Conservation (phyloP, 2,797 vertebrate genomes). For the Premnoplex brunnescens region DNA sequence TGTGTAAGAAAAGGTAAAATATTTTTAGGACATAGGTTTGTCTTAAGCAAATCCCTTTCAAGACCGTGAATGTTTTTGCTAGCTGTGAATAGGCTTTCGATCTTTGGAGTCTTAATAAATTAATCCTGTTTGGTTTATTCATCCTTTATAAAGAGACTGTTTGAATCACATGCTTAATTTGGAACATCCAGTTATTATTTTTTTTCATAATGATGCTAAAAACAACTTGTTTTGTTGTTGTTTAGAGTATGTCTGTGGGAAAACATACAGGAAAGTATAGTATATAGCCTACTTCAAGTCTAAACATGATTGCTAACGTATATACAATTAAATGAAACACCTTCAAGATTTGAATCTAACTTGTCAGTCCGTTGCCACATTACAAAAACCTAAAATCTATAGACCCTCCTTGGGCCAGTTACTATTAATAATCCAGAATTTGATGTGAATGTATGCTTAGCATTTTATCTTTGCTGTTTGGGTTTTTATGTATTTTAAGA, state of each 20-base stretch:
- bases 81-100: background rate
- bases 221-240: constrained; percentile 67
- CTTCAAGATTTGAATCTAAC: constrained; percentile 58
- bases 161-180: constrained; percentile 44
- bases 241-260: constrained; percentile 64
- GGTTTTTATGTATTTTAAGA: background rate
- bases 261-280: constrained; percentile 50
- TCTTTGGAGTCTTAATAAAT: background rate
- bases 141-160: background rate
- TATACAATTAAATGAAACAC: constrained; percentile 49
- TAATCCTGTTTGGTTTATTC: constrained; percentile 28
- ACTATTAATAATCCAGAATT: background rate
- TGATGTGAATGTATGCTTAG: background rate
- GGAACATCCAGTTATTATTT: background rate
- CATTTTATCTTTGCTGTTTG: background rate
- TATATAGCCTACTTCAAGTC: constrained; percentile 57
- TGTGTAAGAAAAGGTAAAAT: background rate
- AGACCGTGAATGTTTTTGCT: background rate
- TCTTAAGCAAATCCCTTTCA: background rate
- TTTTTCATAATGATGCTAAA: constrained; percentile 53
- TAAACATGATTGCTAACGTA: constrained; percentile 47
- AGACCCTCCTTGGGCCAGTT: background rate
- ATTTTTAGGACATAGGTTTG: background rate
- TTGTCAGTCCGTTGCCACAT: constrained; percentile 11
- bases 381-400: constrained; percentile 15